Base-by-base conservation (phyloP, 2,888 invertebrate species). In the Cantharis lateralis region DNA sequence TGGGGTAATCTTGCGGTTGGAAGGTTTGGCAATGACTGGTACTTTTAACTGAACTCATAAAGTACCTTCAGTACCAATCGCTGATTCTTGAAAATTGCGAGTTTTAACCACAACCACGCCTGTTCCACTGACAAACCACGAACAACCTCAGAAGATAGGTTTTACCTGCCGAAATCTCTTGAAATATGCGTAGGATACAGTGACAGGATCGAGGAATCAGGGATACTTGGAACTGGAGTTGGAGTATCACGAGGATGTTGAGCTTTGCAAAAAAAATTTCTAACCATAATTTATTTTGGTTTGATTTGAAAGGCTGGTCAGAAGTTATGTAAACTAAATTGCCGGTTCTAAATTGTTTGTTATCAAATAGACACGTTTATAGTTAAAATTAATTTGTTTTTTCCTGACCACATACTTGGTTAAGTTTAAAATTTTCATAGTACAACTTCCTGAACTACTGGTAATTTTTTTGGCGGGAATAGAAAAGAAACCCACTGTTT, bases 321-420 rank as follows among this genome's bases (percentile, higher is more conserved):
- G 24, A 66, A 66, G 64, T 66, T 66, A 66, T 66, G 64, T 66
- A 66, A 66, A 66, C 64, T 18, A 66, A 20, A 63, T 63, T 63
- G 63, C 18, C 16, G 18, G 16, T 63, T 63, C 16, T 63, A 20
- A 63, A 66, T 66, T 66, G 64, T 66, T 66, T 66, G 24, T 66
- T 66, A 66, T 66, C 64, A 66, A 66, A n/a, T 66, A 66, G 64
- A n/a, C 64, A 66, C 18, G 18, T 66, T 66, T 66, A 66, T 66
- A 24, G 63, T 72, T 66, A 32, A 32, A 72, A 72, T 72, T 63
- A 72, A 72, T 72, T 72, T 73, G 73, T 73, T 73, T 73, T 73
- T 73, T 73, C 73, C 73, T 73, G 73, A 68, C 68, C 61, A 24
- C 24, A 63, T 68, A 32, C 26, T 28, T 32, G 62, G 68, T 32